Evolutionary conservation across 2,113 vertebrate genomes (phyloP).

Genomic region (Neodon shergylaensis): DNA sequence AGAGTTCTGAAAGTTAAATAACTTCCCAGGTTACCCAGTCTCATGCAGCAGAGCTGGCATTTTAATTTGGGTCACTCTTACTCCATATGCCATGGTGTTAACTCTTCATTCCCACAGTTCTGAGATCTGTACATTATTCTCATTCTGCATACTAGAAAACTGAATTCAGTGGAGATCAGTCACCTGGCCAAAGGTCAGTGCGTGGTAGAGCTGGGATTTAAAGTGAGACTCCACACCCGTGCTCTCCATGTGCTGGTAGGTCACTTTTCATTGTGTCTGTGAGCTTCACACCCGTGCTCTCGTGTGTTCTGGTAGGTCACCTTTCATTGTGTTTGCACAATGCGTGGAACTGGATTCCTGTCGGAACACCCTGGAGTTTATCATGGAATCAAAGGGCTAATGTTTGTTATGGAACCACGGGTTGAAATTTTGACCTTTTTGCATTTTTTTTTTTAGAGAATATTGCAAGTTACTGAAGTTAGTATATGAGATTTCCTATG

Average conservation of each 20-base stretch:
- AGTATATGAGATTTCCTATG: neutral
- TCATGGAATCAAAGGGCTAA: neutral
- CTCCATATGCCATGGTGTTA: neutral
- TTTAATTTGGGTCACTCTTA: neutral
- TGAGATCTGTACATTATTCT: neutral
- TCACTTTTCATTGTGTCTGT: fast-evolving
- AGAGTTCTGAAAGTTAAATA: neutral
- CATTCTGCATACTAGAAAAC: neutral
- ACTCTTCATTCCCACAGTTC: neutral
- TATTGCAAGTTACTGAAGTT: neutral
- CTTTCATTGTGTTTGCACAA: fast-evolving
- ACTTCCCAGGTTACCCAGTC: neutral
- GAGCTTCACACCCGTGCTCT: too few relatives aligned
- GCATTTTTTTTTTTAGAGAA: neutral
- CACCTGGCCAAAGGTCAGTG: neutral
- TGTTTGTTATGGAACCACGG: neutral
- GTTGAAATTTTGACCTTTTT: neutral
- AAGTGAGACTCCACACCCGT: neutral
- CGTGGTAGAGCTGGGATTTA: neutral
- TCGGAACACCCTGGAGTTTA: neutral
- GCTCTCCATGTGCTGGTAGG: too few relatives aligned
- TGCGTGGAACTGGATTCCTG: too few relatives aligned
- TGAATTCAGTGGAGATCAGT: neutral
- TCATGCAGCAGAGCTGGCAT: neutral
- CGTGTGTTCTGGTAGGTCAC: neutral